Evolutionary conservation across 1,140 invertebrate species (phyloP).

Genomic region (Calosoma granatense): DNA sequence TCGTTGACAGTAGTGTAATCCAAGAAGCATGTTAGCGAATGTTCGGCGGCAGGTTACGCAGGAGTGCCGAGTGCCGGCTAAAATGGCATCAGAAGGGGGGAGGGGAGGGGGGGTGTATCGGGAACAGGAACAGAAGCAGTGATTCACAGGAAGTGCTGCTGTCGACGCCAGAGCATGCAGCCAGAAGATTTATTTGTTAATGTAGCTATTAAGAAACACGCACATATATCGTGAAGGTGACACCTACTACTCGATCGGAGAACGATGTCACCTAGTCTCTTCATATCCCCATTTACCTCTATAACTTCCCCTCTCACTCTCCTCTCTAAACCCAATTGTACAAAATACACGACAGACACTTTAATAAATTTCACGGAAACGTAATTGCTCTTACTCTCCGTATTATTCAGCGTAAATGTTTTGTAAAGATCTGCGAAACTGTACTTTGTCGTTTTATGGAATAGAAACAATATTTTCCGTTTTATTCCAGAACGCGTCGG

Average conservation of each 20-base stretch:
- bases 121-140: background rate
- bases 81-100: background rate
- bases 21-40: background rate
- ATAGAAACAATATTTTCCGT: background rate
- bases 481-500: background rate
- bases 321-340: background rate
- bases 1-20: background rate
- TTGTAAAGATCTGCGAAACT: constrained; percentile 3
- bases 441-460: background rate
- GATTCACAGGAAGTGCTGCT: constrained; percentile 5
- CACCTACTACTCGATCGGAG: background rate
- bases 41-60: background rate
- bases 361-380: constrained; percentile 1
- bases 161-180: background rate
- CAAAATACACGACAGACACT: background rate
- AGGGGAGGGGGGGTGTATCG: background rate
- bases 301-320: background rate
- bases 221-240: constrained; percentile 1
- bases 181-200: constrained; percentile 5
- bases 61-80: too few species aligned
- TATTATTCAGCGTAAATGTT: background rate
- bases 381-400: background rate
- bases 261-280: background rate
- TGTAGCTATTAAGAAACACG: constrained; percentile 9
- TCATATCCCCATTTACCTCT: background rate